phyloP scores from a whole-genome alignment of 2,113 vertebrate genomes.

The Ophthalmolycus amberensis region DNA sequence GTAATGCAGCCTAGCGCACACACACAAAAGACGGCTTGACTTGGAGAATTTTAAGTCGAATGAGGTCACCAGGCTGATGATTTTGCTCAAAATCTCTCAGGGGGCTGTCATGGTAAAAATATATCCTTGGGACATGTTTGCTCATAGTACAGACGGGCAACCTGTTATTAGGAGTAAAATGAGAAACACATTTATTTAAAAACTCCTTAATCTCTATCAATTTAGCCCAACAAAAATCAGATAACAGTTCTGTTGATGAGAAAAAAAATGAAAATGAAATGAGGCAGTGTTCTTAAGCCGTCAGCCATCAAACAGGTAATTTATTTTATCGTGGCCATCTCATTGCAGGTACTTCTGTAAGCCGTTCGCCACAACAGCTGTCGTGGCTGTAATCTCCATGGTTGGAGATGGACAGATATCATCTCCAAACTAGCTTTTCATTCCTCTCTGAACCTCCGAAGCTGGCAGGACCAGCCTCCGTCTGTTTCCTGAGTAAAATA shows the following conservation, averaged over 20 bases:
- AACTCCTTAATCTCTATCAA: constrained; percentile 58
- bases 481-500: constrained; percentile 50
- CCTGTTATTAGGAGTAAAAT: constrained; percentile 34
- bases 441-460: constrained; percentile 52
- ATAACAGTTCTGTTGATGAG: constrained; percentile 48
- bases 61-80: neutral
- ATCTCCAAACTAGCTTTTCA: constrained; percentile 74
- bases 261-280: constrained; percentile 64
- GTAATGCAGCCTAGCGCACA: neutral
- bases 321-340: constrained; percentile 84
- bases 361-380: constrained; percentile 79
- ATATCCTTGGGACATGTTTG: neutral
- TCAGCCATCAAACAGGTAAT: constrained; percentile 80
- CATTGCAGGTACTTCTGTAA: constrained; percentile 77
- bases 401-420: constrained; percentile 79
- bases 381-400: constrained; percentile 78
- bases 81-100: neutral
- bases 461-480: constrained; percentile 39
- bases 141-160: neutral
- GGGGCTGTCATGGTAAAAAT: neutral
- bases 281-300: constrained; percentile 74
- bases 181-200: constrained; percentile 34
- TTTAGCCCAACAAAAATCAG: constrained; percentile 56
- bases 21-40: neutral
- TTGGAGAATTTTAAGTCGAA: neutral